Conservation (phyloP, 2,113 vertebrate species). For the Silurus asotus region DNA sequence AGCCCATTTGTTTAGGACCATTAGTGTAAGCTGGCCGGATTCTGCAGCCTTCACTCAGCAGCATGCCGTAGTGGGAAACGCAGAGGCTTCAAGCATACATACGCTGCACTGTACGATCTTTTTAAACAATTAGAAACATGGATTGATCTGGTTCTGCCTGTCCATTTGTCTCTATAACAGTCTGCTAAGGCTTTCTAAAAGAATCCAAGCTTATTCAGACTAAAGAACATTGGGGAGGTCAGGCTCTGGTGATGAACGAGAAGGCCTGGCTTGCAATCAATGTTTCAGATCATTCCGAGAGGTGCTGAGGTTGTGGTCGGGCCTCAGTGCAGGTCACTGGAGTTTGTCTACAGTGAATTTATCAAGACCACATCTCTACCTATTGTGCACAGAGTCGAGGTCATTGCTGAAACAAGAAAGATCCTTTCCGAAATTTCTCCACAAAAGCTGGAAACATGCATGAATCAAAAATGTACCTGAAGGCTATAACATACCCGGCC, state of each 20-base stretch:
- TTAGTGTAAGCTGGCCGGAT: constrained; percentile 60
- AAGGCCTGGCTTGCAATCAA: neutral
- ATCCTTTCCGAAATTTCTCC: neutral
- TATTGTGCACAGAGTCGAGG: neutral
- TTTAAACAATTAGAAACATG: too few species aligned
- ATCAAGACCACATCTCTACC: neutral
- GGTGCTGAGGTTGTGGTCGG: neutral
- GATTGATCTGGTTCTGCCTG: neutral
- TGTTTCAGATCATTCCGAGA: neutral
- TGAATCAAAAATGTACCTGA: too few species aligned
- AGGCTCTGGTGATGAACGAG: neutral
- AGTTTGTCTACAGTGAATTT: neutral
- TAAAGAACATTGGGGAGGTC: neutral
- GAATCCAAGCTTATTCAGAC: too few species aligned
- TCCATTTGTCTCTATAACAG: neutral
- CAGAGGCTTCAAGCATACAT: neutral
- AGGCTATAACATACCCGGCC: too few species aligned
- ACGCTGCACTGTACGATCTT: neutral
- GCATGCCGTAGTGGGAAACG: constrained; percentile 28
- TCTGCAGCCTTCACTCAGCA: constrained; percentile 49
- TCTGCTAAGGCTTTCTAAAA: too few species aligned
- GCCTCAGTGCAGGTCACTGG: neutral
- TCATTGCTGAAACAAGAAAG: neutral
- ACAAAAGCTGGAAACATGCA: too few species aligned
- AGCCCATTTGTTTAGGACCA: constrained; percentile 64